Conservation (phyloP, 1,140 invertebrate species). For the Hermetia illucens region DNA sequence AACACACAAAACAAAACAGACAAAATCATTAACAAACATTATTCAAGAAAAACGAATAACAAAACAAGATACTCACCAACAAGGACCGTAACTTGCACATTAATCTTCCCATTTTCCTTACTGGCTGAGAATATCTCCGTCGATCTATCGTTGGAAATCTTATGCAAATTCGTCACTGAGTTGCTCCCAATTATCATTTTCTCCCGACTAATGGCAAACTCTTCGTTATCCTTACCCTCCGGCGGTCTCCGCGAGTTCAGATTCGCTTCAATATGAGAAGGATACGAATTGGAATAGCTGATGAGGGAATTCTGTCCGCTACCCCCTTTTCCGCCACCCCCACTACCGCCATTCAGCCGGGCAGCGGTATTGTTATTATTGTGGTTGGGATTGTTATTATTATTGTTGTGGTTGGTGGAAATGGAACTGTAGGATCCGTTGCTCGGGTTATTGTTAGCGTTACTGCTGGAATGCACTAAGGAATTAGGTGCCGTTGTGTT, state of each 20-base stretch:
- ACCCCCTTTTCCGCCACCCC: too few relatives aligned
- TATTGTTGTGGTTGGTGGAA: conserved; percentile 8
- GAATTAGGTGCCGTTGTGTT: conserved; percentile 5
- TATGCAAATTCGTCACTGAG: conserved; percentile 9
- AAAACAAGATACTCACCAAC: conserved; percentile 35
- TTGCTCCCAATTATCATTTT: conserved; percentile 5
- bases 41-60: too few relatives aligned
- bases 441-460: conserved; percentile 9
- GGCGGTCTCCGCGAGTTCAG: conserved; percentile 40
- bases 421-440: conserved; percentile 8
- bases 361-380: conserved; percentile 3
- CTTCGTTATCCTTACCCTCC: conserved; percentile 64
- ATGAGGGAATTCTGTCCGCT: too few relatives aligned
- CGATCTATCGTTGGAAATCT: conserved; percentile 4
- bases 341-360: conserved; percentile 29
- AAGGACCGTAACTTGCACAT: conserved; percentile 72
- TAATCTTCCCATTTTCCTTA: conserved; percentile 75
- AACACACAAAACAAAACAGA: too few relatives aligned
- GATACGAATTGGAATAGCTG: too few relatives aligned
- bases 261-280: too few relatives aligned
- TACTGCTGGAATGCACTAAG: conserved; percentile 7
- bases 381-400: conserved; percentile 6
- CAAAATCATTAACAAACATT: too few relatives aligned
- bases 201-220: conserved; percentile 42
- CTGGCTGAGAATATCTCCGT: conserved; percentile 42